Conservation (phyloP, 2,797 vertebrate species). For the Acipenser oxyrinchus region DNA sequence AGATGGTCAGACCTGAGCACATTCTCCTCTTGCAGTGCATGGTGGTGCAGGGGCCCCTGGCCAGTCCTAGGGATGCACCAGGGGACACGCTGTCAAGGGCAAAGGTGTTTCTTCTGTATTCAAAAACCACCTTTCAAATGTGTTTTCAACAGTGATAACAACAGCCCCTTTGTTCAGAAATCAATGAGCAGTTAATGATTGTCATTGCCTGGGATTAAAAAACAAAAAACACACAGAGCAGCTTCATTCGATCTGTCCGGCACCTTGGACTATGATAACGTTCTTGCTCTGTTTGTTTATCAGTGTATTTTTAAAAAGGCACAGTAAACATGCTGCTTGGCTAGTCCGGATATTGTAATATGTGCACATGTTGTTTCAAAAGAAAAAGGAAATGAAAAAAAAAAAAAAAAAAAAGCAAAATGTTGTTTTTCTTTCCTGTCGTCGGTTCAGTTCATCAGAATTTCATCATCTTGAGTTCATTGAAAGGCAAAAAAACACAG, state of each 20-base stretch:
- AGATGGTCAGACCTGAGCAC: conserved; percentile 24
- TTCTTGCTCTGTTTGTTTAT: no score
- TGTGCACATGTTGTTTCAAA: no score
- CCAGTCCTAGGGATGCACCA: not conserved
- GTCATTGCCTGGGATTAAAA: not conserved
- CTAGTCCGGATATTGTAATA: no score
- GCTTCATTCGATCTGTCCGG: not conserved
- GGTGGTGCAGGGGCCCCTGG: not conserved
- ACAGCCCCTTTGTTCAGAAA: not conserved
- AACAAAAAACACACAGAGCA: not conserved
- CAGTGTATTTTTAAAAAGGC: no score
- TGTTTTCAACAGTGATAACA: not conserved
- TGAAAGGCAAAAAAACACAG: no score
- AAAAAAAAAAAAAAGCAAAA: no score
- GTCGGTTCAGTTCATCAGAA: no score
- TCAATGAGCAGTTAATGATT: not conserved
- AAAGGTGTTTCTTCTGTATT: not conserved
- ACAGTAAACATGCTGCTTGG: no score
- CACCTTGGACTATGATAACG: no score
- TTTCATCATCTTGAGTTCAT: no score
- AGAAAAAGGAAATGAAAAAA: no score
- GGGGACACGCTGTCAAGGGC: not conserved
- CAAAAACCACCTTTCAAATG: not conserved
- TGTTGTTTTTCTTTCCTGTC: no score
- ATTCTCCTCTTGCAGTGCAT: conserved; percentile 37